Evolutionary conservation across 2,888 invertebrate genomes (phyloP), one percentile per base, ranked within the genome.

Genomic region (Dryomyza anilis): DNA sequence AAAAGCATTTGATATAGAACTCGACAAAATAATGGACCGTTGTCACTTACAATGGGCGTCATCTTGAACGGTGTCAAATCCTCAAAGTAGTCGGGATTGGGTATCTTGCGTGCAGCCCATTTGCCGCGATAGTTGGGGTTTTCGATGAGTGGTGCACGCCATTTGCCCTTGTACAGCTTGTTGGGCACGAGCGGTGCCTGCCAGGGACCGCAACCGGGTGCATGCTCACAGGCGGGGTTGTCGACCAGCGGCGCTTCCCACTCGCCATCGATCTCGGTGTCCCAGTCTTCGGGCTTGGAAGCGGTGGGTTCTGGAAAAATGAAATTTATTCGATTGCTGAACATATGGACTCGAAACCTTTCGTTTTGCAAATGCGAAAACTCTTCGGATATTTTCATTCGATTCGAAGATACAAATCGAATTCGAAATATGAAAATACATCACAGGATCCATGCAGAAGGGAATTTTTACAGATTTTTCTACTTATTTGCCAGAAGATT

Each of bases 241-340:
- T 92, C 91, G 30, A 98, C 89, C 63, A 94, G 86, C 0, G 98
- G 95, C 4, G 98, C 91, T 83, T 98, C 98, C 98, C 98, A 99
- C 78, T 93, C 93, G 1, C 99, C 99, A 84, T 99, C 99, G 92
- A 98, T 98, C 71, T 98, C 97, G 19, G 91, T 89, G 83, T 99
- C 98, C 97, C 98, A 99, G 83, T 99, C 98, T 0, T 87, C 89
- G 0, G 98, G 98, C 83, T 94, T 95, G 62, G 85, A 85, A 0
- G 97, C 94, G 53, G 88, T 88, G 0, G 94, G 91, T 85, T 99
- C 98, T 75, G 14, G 23, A 45, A 14, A 29, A 52, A 16, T 12
- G n/a, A 52, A n/a, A n/a, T n/a, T n/a, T n/a, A n/a, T n/a, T n/a
- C n/a, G n/a, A n/a, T n/a, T n/a, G n/a, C n/a, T n/a, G n/a, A n/a